Evolutionary conservation across 2,113 vertebrate species (phyloP).

Genomic region (Ictidomys tridecemlineatus): DNA sequence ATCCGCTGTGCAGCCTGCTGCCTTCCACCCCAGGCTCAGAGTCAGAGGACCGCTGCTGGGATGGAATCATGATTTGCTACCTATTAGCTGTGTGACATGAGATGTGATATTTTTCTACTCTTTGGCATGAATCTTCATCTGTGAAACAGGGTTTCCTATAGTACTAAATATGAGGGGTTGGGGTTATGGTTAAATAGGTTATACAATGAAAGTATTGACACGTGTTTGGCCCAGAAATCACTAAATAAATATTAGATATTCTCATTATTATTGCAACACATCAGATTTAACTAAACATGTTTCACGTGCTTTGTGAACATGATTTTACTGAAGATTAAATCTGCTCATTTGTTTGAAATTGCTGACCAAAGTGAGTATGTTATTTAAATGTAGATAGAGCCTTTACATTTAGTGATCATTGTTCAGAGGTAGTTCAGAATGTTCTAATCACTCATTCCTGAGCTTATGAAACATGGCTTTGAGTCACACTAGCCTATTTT

Average conservation of each 20-base stretch:
- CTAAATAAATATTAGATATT: neutral
- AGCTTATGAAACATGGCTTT: neutral
- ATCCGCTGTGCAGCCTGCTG: neutral
- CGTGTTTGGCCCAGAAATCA: neutral
- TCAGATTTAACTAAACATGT: neutral
- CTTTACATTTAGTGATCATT: neutral
- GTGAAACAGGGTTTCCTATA: neutral
- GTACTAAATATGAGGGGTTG: neutral
- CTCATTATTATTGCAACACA: neutral
- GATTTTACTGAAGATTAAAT: neutral
- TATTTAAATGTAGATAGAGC: neutral
- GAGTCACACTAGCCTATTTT: neutral
- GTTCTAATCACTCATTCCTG: neutral
- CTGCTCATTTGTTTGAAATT: neutral
- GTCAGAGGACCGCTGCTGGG: neutral
- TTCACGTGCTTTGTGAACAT: neutral
- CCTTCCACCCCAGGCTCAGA: neutral
- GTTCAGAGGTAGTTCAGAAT: neutral
- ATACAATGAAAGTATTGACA: neutral
- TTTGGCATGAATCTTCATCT: neutral
- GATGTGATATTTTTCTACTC: neutral
- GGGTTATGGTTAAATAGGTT: neutral
- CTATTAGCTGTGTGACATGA: neutral
- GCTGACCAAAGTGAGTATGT: neutral
- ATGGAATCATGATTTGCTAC: neutral